phyloP scores from a whole-genome alignment of 2,797 vertebrate genomes.

The Erethizon dorsatum region DNA sequence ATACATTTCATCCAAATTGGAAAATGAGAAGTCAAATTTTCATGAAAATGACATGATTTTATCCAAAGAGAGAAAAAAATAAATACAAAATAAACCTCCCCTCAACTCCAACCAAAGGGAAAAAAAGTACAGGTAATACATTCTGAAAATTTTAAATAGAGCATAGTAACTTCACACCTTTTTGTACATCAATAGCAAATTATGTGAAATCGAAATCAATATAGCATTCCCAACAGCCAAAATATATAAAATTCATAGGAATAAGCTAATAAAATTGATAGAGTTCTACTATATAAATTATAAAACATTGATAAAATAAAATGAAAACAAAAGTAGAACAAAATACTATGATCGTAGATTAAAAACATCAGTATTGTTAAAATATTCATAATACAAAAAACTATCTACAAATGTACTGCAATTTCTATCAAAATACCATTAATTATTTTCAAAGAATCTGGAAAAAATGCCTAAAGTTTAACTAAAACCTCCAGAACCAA shows the following conservation, averaged over 20 bases:
- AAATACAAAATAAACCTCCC: too few species aligned
- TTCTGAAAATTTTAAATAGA: background rate
- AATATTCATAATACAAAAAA: background rate
- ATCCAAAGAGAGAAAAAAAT: background rate
- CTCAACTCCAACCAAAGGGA: too few species aligned
- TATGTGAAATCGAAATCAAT: background rate
- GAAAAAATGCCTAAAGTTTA: background rate
- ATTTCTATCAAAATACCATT: background rate
- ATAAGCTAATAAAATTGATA: background rate
- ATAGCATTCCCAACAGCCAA: background rate
- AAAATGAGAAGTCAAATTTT: background rate
- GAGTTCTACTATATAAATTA: background rate
- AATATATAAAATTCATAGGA: background rate
- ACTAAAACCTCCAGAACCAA: background rate
- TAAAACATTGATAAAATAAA: background rate
- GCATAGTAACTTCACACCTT: background rate
- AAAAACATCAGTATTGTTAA: background rate
- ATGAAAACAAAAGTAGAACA: background rate
- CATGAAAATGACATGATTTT: background rate
- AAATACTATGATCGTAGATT: background rate
- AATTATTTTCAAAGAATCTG: background rate
- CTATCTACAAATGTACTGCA: background rate
- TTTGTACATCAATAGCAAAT: background rate
- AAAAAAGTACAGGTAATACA: too few species aligned
- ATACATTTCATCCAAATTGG: background rate